phyloP scores from a whole-genome alignment of 2,888 invertebrate genomes.

The Fissipunctia ypsillon region DNA sequence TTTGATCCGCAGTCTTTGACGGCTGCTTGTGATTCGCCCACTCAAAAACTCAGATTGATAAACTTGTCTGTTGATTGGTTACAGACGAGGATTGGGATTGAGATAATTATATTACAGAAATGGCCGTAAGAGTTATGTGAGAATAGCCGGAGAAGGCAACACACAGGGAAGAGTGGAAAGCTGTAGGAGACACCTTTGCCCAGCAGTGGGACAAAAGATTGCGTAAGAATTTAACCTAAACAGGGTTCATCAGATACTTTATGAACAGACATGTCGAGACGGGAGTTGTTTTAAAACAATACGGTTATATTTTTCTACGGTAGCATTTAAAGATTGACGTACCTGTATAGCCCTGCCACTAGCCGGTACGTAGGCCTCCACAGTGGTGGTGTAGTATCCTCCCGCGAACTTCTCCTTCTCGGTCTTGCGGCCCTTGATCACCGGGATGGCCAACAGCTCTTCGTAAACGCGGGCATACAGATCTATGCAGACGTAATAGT shows the following conservation, averaged over 20 bases:
- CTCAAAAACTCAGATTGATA: too few relatives aligned
- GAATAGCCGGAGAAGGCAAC: too few relatives aligned
- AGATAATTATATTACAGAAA: too few relatives aligned
- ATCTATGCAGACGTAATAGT: constrained; percentile 87
- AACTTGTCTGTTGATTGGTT: too few relatives aligned
- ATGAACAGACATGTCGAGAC: background rate
- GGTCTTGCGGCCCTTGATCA: constrained; percentile 98
- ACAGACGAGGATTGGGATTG: too few relatives aligned
- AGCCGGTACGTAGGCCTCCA: constrained; percentile 98
- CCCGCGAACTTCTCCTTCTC: constrained; percentile 99
- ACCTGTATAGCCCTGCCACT: constrained; percentile 98
- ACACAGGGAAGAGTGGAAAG: too few relatives aligned
- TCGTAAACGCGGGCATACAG: constrained; percentile 98
- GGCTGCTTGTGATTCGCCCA: too few relatives aligned
- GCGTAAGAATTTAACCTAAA: background rate
- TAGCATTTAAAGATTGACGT: background rate
- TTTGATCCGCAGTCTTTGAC: too few relatives aligned
- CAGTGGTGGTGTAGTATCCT: constrained; percentile 98
- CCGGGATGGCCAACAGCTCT: constrained; percentile 96
- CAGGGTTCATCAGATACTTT: background rate
- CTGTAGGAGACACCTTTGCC: too few relatives aligned
- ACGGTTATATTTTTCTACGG: background rate
- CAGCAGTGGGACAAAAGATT: too few relatives aligned
- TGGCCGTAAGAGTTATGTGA: too few relatives aligned
- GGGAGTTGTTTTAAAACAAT: background rate